Evolutionary conservation across 37 sponge, comb jelly and placozoan genomes (phyloP).

Genomic region (Beroe forskalii): DNA sequence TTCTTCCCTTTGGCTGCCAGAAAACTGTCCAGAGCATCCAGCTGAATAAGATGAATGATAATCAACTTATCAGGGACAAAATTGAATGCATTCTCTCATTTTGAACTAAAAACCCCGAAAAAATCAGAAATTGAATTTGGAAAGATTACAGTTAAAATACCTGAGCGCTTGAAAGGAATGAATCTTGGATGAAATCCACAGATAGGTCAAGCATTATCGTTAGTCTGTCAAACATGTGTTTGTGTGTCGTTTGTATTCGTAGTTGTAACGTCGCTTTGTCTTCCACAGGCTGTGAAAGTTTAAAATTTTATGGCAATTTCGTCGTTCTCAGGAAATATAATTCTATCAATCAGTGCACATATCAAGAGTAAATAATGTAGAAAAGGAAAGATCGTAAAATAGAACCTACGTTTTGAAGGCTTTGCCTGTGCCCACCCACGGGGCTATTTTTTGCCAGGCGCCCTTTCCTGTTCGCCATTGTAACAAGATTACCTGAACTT

Average conservation of each 20-base stretch:
- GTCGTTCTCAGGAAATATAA: neutral
- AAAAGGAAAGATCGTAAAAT: too few species aligned
- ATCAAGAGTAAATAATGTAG: too few species aligned
- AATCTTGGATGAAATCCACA: neutral
- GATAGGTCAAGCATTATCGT: neutral
- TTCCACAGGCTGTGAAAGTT: constrained; percentile 4
- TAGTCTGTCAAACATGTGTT: constrained; percentile 19
- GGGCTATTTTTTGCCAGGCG: constrained; percentile 14
- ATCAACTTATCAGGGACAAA: neutral
- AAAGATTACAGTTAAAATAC: neutral
- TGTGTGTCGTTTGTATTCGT: constrained; percentile 12
- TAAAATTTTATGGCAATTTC: neutral
- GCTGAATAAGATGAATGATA: constrained; percentile 66
- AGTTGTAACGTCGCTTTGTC: neutral
- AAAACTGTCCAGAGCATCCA: constrained; percentile 76
- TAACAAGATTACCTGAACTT: too few species aligned
- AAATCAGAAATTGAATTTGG: too few species aligned
- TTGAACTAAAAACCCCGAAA: too few species aligned
- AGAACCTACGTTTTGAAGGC: neutral
- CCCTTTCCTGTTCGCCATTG: constrained; percentile 9
- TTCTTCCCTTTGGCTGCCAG: constrained; percentile 80
- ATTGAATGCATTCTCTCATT: too few species aligned
- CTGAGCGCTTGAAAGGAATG: constrained; percentile 3
- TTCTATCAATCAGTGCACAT: too few species aligned
- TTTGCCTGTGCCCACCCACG: neutral